Base-by-base conservation (phyloP, 2,888 invertebrate species). In the Drosophila maculinotata region DNA sequence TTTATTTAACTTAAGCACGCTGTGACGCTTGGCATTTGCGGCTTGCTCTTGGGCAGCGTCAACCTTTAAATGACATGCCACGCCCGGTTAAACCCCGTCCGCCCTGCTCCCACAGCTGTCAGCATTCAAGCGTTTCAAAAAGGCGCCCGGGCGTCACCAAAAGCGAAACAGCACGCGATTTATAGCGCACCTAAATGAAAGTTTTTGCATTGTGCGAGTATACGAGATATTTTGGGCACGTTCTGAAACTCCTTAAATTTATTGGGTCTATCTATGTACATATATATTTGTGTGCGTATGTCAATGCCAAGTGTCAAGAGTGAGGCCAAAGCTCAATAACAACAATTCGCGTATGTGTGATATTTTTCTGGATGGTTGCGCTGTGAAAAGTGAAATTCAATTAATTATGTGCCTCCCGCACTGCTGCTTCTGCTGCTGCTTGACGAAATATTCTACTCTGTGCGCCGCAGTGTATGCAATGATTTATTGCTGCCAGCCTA, bases 1-100 rank as follows among this genome's bases (percentile, higher is more conserved):
- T 87, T 87, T 87, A 87, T 87, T 86, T 74, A 75, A 78, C 70
- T 78, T 74, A 44, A 65, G 70, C 82, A 84, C 82, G 76, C 71
- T 86, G 80, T 47, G 67, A 58, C 76, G 79, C 85, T 62, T 85
- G 79, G 82, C 79, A 81, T 49, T 84, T 64, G 75, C 62, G 70
- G 53, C 72, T 72, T 38, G 76, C 48, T 72, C 64, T 74, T 63
- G 58, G 58, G 49, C 54, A 52, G 70, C 42, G 62, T 59, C 70
- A 77, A 72, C 84, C 85, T 79, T 74, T 72, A 74, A 84, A 63
- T 71, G 75, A 79, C 77, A 70, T 69, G 73, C 81, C 81, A 81
- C 81, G 76, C 79, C 83, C 51, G 51, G 35, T 23, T 26, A 41
- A 48, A 25, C 31, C 66, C 17, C 47, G n/a, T 31, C 35, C 14